Percentiles rank a stretch among this genome's conserved stretches.
These are phyloP conservation scores for Serrognathus titanus DNA, from an alignment of 2,888 invertebrate species.

Conservation along the genomic window DNA sequence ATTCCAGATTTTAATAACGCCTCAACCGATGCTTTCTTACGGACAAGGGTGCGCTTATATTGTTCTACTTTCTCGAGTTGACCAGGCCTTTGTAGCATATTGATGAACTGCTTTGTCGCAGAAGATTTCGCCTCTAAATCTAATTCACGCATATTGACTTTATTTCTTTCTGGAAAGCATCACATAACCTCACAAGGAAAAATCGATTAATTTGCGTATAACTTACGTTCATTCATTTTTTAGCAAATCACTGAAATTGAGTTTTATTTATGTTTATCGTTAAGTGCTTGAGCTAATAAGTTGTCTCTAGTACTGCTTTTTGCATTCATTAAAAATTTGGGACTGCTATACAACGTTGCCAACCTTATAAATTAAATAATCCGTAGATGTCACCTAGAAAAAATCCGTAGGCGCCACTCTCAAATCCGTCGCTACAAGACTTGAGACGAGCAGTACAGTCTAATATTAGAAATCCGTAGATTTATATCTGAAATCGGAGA, in stretches of 20 bases:
- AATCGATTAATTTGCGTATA: not conserved
- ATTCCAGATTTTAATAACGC: slow-evolving; percentile 93
- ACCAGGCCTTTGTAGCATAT: slow-evolving; percentile 90
- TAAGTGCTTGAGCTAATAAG: no score
- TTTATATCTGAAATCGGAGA: no score
- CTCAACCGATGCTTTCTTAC: slow-evolving; percentile 87
- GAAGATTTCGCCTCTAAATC: slow-evolving; percentile 75
- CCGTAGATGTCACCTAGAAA: no score
- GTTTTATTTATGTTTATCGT: no score
- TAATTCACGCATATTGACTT: slow-evolving; percentile 60
- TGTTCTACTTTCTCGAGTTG: slow-evolving; percentile 90
- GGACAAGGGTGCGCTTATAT: slow-evolving; percentile 68
- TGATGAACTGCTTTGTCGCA: slow-evolving; percentile 82
- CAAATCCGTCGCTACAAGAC: no score
- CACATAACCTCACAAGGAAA: not conserved
- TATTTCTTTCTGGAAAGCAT: slow-evolving; percentile 11
- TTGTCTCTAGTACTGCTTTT: no score
- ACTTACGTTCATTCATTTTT: slow-evolving; percentile 14
- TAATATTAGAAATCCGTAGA: no score
- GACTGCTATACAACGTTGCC: no score
- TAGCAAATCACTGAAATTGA: not conserved
- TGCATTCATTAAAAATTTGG: no score
- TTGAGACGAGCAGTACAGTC: no score
- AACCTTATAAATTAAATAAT: no score
- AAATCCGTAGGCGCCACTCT: no score